Evolutionary conservation across 2,113 vertebrate genomes (phyloP), one percentile per base, ranked within the genome.

Genomic region (Argyrosomus japonicus): DNA sequence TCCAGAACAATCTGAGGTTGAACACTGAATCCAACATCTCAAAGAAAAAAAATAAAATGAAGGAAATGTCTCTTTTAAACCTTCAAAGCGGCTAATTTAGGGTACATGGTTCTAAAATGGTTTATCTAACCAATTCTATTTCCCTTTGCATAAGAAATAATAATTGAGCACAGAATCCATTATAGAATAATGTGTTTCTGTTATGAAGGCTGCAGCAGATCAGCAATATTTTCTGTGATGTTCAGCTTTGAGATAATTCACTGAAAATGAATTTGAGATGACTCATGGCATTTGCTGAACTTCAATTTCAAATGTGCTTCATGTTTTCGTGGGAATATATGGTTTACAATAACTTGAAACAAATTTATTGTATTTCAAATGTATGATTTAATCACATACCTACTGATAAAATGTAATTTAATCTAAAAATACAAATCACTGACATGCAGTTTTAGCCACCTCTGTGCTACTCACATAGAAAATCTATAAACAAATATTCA

Each of bases 171-270:
- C 60, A 27, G 67, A 81, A 81, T 73, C 62, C 36, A 68, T 73
- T 47, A 65, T 47, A 83, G 65, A 82, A 92, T 91, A 91, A 53
- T 65, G 17, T 15, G 17, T 48, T 21, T 77, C 51, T 23, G 51
- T 58, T 43, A 64, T 65, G 56, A 51, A 70, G 45, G 60, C 51
- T 47, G 60, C 54, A 23, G 68, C 45, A 60, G 72, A 64, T 80
- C n/a, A 45, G 67, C 29, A 71, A 4, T 51, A 69, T 70, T 58
- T 71, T 54, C 61, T 56, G 53, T 77, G 61, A 81, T 76, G 27
- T 62, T 73, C 27, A 47, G 62, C 60, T 73, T 65, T 45, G 68
- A 56, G 54, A 72, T 72, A 80, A 76, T 60, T 45, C 43, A 51
- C 68, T 68, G 7, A 62, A 83, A 85, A 72, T 53, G 36, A 85